Percentiles rank a stretch among this genome's conserved stretches.
phyloP scores from a whole-genome alignment of 2,797 vertebrate species.

The Acanthurus leucopareius region DNA sequence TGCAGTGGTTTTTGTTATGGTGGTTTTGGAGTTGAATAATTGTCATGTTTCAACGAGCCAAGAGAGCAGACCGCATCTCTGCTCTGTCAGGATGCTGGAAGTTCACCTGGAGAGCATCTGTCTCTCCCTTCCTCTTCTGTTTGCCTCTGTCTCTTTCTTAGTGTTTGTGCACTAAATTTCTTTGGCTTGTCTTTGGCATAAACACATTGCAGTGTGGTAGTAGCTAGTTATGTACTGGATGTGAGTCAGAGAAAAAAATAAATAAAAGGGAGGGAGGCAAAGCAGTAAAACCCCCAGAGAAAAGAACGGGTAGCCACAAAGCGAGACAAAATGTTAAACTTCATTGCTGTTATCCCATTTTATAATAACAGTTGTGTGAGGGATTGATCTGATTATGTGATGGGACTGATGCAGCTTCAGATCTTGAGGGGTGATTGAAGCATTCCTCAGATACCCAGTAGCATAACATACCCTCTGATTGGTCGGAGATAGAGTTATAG shows the following conservation, averaged over 20 bases:
- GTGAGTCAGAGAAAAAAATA: conserved; percentile 40
- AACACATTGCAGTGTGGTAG: conserved; percentile 65
- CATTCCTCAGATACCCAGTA: neutral
- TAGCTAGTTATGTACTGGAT: conserved; percentile 62
- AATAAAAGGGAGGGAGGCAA: conserved; percentile 13
- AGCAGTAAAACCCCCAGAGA: conserved; percentile 20
- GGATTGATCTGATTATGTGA: conserved; percentile 23
- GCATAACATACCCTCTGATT: neutral
- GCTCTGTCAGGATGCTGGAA: conserved; percentile 56
- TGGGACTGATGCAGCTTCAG: conserved; percentile 20
- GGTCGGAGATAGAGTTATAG: neutral
- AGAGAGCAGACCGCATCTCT: conserved; percentile 50
- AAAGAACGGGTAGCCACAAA: neutral
- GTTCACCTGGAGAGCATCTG: conserved; percentile 68
- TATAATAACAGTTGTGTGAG: conserved; percentile 22
- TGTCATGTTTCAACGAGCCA: conserved; percentile 63
- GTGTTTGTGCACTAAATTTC: conserved; percentile 62
- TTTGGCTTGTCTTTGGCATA: conserved; percentile 73
- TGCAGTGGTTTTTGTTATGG: conserved; percentile 35
- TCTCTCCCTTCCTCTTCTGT: conserved; percentile 6
- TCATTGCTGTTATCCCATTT: conserved; percentile 38
- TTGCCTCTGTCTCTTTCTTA: neutral
- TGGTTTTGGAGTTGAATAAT: conserved; percentile 49
- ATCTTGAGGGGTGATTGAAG: neutral
- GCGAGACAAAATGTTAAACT: conserved; percentile 13